Evolutionary conservation across 2,113 vertebrate genomes (phyloP).

Genomic region (Edolisoma coerulescens): DNA sequence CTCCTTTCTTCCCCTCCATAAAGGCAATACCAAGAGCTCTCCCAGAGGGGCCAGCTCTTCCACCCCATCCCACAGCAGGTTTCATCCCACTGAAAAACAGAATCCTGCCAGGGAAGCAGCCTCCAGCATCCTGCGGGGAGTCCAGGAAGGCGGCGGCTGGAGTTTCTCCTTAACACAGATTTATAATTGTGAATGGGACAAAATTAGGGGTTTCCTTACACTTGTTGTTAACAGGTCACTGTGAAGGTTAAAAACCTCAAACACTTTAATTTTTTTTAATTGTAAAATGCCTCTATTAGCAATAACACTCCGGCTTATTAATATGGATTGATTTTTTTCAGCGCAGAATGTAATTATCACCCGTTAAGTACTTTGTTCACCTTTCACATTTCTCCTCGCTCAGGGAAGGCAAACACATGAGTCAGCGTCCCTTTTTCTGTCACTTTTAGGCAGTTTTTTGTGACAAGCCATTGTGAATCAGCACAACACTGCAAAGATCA

Average conservation of each 20-base stretch:
- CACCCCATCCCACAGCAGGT: background rate
- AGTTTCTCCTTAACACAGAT: conserved; percentile 36
- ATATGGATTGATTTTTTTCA: background rate
- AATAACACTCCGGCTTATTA: background rate
- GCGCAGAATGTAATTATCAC: background rate
- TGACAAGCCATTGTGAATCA: conserved; percentile 43
- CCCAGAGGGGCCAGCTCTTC: background rate
- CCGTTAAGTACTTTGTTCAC: conserved; percentile 35
- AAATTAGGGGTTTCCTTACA: conserved; percentile 41
- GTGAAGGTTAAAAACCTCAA: conserved; percentile 24
- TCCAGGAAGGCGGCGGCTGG: accelerated
- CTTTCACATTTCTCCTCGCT: conserved; percentile 38
- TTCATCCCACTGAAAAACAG: background rate
- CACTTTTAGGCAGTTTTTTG: background rate
- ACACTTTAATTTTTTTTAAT: background rate
- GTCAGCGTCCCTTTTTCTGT: conserved; percentile 57
- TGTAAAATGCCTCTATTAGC: background rate
- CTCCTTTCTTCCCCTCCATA: background rate
- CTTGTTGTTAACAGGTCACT: conserved; percentile 16
- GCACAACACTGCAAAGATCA: conserved; percentile 35
- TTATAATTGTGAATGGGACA: background rate
- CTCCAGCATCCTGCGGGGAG: background rate
- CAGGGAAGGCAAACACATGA: conserved; percentile 47
- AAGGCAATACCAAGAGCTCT: background rate
- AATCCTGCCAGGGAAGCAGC: background rate